A percentile compares a stretch with the other conserved stretches of the same genome.
phyloP scores from a whole-genome alignment of 2,888 invertebrate genomes.

The Aphidoletes aphidimyza region DNA sequence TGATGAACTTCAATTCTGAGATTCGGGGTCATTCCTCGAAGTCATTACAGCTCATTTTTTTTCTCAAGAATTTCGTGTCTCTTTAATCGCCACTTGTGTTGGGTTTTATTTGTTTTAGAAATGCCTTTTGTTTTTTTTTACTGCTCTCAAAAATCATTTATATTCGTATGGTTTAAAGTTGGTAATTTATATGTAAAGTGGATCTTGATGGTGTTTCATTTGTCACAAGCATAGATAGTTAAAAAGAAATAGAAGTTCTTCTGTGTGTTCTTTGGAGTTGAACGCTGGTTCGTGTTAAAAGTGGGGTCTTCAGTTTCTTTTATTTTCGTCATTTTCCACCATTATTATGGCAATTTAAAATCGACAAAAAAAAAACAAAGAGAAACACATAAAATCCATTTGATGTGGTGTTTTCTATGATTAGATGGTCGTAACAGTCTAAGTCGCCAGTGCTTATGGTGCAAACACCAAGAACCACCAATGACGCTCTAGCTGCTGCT shows the following conservation, averaged over 20 bases:
- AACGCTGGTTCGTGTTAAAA: not conserved
- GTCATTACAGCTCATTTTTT: not conserved
- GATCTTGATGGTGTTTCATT: not conserved
- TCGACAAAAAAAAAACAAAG: not conserved
- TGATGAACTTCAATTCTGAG: not conserved
- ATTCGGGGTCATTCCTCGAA: constrained; percentile 25
- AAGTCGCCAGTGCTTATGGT: too few species aligned
- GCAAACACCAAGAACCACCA: not conserved
- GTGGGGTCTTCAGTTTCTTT: constrained; percentile 12
- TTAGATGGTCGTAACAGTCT: not conserved
- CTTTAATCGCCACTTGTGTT: not conserved
- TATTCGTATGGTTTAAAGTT: not conserved
- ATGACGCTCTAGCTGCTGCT: too few species aligned
- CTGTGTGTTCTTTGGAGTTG: not conserved
- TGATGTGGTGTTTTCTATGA: not conserved
- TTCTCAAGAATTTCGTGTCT: too few species aligned
- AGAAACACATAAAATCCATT: not conserved
- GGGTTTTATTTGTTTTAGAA: not conserved
- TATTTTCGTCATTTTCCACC: not conserved
- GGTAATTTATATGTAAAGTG: constrained; percentile 20
- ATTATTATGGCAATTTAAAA: not conserved
- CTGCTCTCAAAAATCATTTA: not conserved
- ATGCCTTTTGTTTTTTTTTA: not conserved
- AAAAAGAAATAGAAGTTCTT: not conserved
- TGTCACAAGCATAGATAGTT: not conserved